A percentile compares a stretch with the other conserved stretches of the same genome.
Conservation (phyloP, 2,113 vertebrate genomes). For the Charina bottae region DNA sequence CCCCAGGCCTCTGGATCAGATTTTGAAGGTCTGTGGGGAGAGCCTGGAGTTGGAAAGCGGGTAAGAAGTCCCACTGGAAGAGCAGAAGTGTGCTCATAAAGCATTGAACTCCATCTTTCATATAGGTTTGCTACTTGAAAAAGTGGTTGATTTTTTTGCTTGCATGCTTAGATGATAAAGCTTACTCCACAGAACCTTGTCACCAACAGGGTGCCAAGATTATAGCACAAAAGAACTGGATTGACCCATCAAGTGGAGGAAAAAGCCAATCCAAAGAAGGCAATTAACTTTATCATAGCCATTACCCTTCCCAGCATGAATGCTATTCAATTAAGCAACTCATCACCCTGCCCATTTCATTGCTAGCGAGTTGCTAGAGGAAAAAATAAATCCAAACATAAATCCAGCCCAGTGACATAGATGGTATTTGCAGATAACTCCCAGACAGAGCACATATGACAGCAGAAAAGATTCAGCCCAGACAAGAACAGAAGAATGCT, state of each 20-base stretch:
- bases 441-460: background rate
- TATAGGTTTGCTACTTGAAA: background rate
- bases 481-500: background rate
- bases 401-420: background rate
- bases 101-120: background rate
- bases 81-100: background rate
- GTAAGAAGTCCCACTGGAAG: background rate
- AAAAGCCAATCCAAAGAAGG: background rate
- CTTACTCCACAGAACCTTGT: background rate
- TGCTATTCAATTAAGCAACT: background rate
- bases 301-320: background rate
- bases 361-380: background rate
- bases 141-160: background rate
- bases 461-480: background rate
- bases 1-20: background rate
- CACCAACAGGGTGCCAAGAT: background rate
- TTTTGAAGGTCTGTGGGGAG: background rate
- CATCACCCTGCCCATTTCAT: background rate
- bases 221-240: background rate
- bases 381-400: background rate
- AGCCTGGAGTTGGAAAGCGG: background rate
- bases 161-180: background rate
- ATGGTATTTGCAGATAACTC: background rate
- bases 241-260: background rate
- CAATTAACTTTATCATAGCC: background rate